Evolutionary conservation across 2,888 invertebrate genomes (phyloP).

Genomic region (Oithona nana): DNA sequence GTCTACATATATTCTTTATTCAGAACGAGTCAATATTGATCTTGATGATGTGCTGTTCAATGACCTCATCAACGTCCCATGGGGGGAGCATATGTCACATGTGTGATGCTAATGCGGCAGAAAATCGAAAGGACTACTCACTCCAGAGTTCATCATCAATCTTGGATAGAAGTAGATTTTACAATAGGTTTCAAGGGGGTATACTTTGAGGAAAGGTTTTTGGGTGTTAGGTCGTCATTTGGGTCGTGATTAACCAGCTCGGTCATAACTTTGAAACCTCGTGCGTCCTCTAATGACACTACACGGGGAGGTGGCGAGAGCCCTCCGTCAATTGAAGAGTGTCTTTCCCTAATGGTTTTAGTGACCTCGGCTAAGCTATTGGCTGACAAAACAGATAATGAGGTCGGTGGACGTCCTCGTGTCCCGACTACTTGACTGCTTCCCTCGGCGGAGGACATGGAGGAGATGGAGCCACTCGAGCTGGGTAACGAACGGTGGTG

Average conservation of each 20-base stretch:
- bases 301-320: neutral
- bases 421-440: too few species aligned
- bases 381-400: neutral
- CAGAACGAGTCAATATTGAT: too few species aligned
- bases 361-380: neutral
- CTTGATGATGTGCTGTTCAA: neutral
- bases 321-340: neutral
- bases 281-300: neutral
- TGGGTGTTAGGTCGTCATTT: neutral
- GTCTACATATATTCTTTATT: neutral
- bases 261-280: neutral
- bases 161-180: neutral
- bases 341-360: neutral
- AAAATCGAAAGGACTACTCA: too few species aligned
- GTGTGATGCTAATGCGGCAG: neutral
- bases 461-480: neutral
- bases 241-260: neutral
- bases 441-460: neutral
- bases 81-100: neutral
- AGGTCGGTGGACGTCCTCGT: neutral
- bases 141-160: too few species aligned
- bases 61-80: neutral
- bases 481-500: neutral
- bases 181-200: neutral
- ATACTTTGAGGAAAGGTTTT: neutral